Conservation (phyloP, 2,888 invertebrate genomes). For the Mythimna lalbum region DNA sequence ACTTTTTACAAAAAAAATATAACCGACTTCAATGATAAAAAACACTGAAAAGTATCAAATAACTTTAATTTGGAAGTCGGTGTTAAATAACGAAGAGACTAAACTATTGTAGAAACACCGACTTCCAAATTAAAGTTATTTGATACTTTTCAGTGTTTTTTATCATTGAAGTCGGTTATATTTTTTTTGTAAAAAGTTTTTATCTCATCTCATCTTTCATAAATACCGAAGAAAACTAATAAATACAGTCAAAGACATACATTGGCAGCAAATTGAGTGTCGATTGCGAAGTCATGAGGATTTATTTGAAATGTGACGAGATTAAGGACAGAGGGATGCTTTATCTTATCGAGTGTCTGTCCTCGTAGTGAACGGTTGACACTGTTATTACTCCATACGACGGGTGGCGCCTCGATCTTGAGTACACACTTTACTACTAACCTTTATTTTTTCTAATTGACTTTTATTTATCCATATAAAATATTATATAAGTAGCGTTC, state of each 20-base stretch:
- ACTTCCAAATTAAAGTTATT: too few relatives aligned
- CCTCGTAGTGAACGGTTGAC: slow-evolving; percentile 41
- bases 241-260: background rate
- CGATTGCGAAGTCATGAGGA: slow-evolving; percentile 32
- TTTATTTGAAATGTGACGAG: slow-evolving; percentile 39
- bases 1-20: too few relatives aligned
- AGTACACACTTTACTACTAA: slow-evolving; percentile 4
- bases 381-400: slow-evolving; percentile 49
- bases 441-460: slow-evolving; percentile 25
- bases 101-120: too few relatives aligned
- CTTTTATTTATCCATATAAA: slow-evolving; percentile 16
- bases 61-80: too few relatives aligned
- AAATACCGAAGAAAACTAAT: background rate
- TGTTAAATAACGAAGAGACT: too few relatives aligned
- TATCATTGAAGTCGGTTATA: too few relatives aligned
- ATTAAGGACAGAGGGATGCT: slow-evolving; percentile 46
- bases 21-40: too few relatives aligned
- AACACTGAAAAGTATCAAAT: too few relatives aligned
- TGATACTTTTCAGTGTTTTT: too few relatives aligned
- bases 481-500: background rate
- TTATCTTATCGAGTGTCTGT: slow-evolving; percentile 52
- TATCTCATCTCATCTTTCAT: too few relatives aligned
- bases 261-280: slow-evolving; percentile 22
- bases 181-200: too few relatives aligned
- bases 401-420: slow-evolving; percentile 29